Conservation (phyloP, 2,113 vertebrate species). For the Guaruba guarouba region DNA sequence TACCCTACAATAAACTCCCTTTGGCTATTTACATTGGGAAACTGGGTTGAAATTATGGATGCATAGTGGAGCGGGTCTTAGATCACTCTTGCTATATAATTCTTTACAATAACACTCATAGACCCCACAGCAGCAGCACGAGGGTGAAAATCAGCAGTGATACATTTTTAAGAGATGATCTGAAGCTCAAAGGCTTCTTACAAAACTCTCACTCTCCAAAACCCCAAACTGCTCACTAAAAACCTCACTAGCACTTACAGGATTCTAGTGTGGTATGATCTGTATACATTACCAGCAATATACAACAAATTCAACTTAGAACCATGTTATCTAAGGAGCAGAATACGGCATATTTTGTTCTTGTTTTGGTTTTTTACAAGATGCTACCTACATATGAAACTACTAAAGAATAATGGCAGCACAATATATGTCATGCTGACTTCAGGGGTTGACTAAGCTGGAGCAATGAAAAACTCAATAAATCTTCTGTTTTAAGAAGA, state of each 20-base stretch:
- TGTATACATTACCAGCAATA: background rate
- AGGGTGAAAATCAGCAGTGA: background rate
- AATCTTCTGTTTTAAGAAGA: conserved; percentile 42
- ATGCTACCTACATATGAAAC: background rate
- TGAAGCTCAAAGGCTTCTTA: background rate
- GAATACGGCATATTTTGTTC: background rate
- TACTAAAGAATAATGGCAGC: background rate
- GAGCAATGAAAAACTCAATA: conserved; percentile 34
- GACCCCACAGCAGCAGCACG: background rate
- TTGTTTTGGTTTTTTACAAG: background rate
- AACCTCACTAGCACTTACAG: background rate
- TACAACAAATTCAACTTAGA: background rate
- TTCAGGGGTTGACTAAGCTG: background rate
- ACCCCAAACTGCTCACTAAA: background rate
- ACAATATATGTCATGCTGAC: background rate
- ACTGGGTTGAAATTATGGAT: background rate
- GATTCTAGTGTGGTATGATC: background rate
- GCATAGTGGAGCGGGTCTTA: background rate
- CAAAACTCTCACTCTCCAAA: background rate
- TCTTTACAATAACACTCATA: background rate
- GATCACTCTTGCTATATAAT: background rate
- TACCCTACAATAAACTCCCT: background rate
- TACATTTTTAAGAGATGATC: background rate
- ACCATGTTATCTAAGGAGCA: background rate
- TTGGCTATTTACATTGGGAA: background rate